A percentile compares a stretch with the other conserved stretches of the same genome.
Conservation (phyloP, 2,888 invertebrate genomes). For the Dyspetes luteomarginatus region DNA sequence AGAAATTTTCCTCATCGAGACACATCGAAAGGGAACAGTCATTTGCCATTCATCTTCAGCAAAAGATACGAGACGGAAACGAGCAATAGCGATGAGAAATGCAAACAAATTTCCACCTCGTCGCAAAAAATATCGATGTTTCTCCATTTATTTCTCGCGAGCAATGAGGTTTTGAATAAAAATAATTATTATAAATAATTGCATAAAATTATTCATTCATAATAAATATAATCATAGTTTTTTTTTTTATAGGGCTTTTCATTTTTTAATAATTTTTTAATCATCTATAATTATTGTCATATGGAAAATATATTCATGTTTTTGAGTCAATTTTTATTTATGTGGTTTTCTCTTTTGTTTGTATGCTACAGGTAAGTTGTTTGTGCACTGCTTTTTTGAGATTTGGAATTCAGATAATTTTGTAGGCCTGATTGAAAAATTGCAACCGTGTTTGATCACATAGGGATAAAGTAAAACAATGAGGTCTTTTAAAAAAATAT, state of each 20-base stretch:
- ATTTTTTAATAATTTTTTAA: neutral
- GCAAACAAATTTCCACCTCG: conserved; percentile 55
- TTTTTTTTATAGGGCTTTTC: neutral
- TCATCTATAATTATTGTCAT: neutral
- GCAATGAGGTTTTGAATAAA: conserved; percentile 62
- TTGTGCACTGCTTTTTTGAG: neutral
- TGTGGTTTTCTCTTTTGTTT: conserved; percentile 39
- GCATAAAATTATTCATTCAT: neutral
- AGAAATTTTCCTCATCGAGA: conserved; percentile 53
- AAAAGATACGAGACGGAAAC: conserved; percentile 21
- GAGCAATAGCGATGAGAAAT: conserved; percentile 4
- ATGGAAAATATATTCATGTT: neutral
- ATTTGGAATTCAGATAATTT: too few relatives aligned
- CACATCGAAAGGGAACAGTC: conserved; percentile 37
- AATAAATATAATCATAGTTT: neutral
- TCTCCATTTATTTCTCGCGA: conserved; percentile 9
- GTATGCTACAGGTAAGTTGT: conserved; percentile 73
- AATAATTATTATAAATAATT: neutral
- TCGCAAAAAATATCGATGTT: conserved; percentile 58
- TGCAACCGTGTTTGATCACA: too few relatives aligned
- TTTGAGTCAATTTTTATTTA: neutral
- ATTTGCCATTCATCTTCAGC: conserved; percentile 67
- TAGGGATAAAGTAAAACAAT: too few relatives aligned
- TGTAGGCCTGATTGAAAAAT: too few relatives aligned
- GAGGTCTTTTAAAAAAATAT: too few relatives aligned